Conservation (phyloP, 2,888 invertebrate species). For the Agrotis segetum region DNA sequence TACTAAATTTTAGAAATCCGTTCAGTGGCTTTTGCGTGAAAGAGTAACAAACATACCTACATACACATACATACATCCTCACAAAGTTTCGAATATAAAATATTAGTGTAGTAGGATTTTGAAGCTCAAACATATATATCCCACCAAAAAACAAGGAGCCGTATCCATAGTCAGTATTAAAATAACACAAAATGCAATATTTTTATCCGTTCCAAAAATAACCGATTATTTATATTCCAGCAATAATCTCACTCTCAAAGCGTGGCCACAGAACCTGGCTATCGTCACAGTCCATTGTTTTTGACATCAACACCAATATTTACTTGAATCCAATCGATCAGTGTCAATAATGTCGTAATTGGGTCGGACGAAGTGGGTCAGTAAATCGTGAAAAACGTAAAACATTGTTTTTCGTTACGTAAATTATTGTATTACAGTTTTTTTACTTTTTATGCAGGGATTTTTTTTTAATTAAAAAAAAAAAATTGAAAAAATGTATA, state of each 20-base stretch:
- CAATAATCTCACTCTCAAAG: slow-evolving; percentile 9
- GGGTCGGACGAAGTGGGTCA: slow-evolving; percentile 52
- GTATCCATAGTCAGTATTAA: slow-evolving; percentile 2
- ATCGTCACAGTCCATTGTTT: slow-evolving; percentile 40
- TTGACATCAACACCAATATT: slow-evolving; percentile 53
- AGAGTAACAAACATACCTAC: too few relatives aligned
- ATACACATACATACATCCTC: too few relatives aligned
- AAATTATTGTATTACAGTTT: not conserved
- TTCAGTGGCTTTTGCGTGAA: too few relatives aligned
- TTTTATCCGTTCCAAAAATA: not conserved
- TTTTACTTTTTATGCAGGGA: not conserved
- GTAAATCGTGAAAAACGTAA: slow-evolving; percentile 46
- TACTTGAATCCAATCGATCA: slow-evolving; percentile 62
- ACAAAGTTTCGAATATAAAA: too few relatives aligned
- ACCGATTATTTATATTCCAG: not conserved
- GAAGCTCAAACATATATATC: too few relatives aligned
- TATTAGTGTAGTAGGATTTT: too few relatives aligned
- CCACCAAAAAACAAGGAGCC: not conserved
- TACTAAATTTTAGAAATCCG: too few relatives aligned
- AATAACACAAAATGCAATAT: not conserved
- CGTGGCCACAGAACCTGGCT: slow-evolving; percentile 36
- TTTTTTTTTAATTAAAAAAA: too few relatives aligned
- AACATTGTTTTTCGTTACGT: slow-evolving; percentile 5
- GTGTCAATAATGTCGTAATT: slow-evolving; percentile 62
- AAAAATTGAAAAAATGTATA: too few relatives aligned